Percentiles rank a stretch among this genome's conserved stretches.
These are phyloP conservation scores for Rhogogaster chlorosoma DNA, from an alignment of 2,888 invertebrate species.

Conservation along the genomic window DNA sequence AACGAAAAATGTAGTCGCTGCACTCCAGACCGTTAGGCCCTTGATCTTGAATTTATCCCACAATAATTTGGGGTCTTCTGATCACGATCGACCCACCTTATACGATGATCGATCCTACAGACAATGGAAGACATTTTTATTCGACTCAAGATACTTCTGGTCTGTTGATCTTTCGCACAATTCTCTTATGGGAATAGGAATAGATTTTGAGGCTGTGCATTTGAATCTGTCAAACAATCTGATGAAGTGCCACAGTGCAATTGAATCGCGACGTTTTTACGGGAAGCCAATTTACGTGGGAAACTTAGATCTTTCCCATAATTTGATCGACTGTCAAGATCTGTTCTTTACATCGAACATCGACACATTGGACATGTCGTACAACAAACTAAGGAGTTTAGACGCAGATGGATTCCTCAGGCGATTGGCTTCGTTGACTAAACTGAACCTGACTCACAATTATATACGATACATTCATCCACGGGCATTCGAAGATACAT, in stretches of 20 bases:
- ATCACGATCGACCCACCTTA: neutral
- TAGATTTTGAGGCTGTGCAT: slow-evolving; percentile 19
- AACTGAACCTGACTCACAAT: slow-evolving; percentile 5
- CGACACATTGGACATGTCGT: slow-evolving; percentile 33
- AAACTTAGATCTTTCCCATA: slow-evolving; percentile 21
- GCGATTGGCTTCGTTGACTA: neutral
- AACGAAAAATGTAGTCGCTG: neutral
- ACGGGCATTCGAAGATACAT: neutral
- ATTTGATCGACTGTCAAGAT: slow-evolving; percentile 18
- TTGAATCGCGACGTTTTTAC: neutral
- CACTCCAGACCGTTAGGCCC: neutral
- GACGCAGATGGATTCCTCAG: neutral
- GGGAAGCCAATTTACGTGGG: neutral
- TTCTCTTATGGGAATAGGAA: neutral
- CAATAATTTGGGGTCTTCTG: slow-evolving; percentile 6
- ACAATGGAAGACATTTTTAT: neutral
- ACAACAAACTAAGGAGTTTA: slow-evolving; percentile 17
- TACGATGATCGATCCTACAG: slow-evolving; percentile 12
- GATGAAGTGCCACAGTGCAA: neutral
- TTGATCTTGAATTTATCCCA: slow-evolving; percentile 6
- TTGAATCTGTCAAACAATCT: slow-evolving; percentile 30
- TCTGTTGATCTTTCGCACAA: slow-evolving; percentile 35
- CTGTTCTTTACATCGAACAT: neutral
- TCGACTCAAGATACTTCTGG: slow-evolving; percentile 34
- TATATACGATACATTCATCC: slow-evolving; percentile 20